Base-by-base conservation (phyloP, 2,113 vertebrate genomes). In the Mobula hypostoma region DNA sequence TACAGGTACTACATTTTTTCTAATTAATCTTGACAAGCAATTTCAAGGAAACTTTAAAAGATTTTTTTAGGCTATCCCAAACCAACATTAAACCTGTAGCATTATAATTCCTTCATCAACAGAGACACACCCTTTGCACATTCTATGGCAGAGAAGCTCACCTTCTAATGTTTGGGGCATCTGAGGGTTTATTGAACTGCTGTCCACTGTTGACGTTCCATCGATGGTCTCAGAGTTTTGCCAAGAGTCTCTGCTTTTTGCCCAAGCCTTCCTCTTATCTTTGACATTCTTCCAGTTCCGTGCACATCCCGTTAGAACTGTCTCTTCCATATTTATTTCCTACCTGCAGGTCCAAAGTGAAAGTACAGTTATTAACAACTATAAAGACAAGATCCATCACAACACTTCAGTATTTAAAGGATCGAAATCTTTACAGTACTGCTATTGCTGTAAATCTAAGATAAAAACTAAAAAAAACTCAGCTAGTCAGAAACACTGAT, bases 201-300 rank as follows among this genome's bases (percentile, higher is more conserved):
- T 95, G 93, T 95, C 95, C 94, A 96, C 95, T 94, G 95, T 94
- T 29, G 95, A 95, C 79, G 96, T 96, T 2, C 96, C 95, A 82
- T 97, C 97, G 96, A 97, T 96, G 4, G 97, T 96, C 95, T 97
- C 97, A 80, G 97, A 97, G 14, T 96, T 96, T 95, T 98, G 97
- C 97, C 98, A 98, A 94, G 98, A 99, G 94, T 98, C 98, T 94
- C 97, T 97, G 97, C 97, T 98, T 94, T 97, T 97, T 76, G 98
- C 98, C 98, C 98, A 99, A 96, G 98, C 98, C 96, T 95, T 97
- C 95, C 98, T 97, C 96, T 96, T 96, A 94, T 96, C 95, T 17
- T 95, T 97, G 82, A 96, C 98, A 95, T 96, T 95, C 94, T 95
- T 97, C 96, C 97, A 96, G 95, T 96, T 96, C 95, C 96, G 96